phyloP scores from a whole-genome alignment of 2,797 vertebrate genomes.

The Babyrousa celebensis region DNA sequence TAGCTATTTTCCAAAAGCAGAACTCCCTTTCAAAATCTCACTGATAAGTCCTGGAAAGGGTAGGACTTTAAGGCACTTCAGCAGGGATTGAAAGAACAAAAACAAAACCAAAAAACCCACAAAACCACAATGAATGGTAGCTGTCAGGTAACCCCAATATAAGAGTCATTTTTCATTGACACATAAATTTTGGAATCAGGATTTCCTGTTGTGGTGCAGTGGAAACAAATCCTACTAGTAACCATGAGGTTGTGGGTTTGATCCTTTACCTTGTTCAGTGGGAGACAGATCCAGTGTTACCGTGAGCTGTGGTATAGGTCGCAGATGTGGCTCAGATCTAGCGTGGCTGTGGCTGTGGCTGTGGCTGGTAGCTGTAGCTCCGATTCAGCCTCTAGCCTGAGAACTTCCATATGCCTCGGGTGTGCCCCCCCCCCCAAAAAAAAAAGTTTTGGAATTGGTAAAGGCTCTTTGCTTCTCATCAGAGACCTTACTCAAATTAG shows the following conservation, averaged over 20 bases:
- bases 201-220: too few relatives aligned
- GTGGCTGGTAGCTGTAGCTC: too few relatives aligned
- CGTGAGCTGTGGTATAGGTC: too few relatives aligned
- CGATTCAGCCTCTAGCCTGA: too few relatives aligned
- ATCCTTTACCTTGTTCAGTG: too few relatives aligned
- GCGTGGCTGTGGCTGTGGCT: too few relatives aligned
- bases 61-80: background rate
- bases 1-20: background rate
- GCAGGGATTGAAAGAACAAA: background rate
- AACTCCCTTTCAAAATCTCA: background rate
- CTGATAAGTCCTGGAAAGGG: background rate
- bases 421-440: too few relatives aligned
- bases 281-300: too few relatives aligned
- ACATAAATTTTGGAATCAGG: background rate
- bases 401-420: too few relatives aligned
- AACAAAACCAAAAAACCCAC: background rate
- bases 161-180: constrained; percentile 5
- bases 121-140: background rate
- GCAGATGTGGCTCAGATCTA: too few relatives aligned
- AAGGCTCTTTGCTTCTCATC: background rate
- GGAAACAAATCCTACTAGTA: too few relatives aligned
- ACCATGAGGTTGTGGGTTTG: too few relatives aligned
- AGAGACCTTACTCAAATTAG: background rate
- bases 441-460: background rate
- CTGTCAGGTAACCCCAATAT: background rate